phyloP scores from a whole-genome alignment of 1,140 invertebrate species.

The Brachionus angularis region DNA sequence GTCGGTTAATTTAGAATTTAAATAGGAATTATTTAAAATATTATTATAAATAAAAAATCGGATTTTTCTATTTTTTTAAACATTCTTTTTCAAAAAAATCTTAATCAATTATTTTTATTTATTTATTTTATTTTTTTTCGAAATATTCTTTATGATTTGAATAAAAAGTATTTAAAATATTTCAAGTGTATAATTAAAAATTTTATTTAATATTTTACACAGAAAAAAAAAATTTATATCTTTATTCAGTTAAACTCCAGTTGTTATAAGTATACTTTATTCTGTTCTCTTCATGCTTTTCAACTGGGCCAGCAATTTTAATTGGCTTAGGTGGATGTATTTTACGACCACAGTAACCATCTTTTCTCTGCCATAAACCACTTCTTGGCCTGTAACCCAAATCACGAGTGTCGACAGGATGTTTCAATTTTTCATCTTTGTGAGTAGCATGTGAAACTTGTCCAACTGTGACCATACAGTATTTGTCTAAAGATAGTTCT shows the following conservation, averaged over 20 bases:
- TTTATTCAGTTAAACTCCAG: constrained; percentile 39
- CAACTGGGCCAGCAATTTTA: constrained; percentile 35
- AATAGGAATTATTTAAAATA: no score
- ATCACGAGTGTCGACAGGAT: constrained; percentile 73
- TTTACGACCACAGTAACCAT: constrained; percentile 80
- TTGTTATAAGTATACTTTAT: constrained; percentile 41
- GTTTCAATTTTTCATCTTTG: constrained; percentile 70
- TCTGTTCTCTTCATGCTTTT: constrained; percentile 19
- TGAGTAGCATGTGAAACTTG: constrained; percentile 78
- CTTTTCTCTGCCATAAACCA: constrained; percentile 87
- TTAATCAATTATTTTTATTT: constrained; percentile 18
- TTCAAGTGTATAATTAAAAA: no score
- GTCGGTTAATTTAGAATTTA: constrained; percentile 51
- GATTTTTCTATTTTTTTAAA: no score
- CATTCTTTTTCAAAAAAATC: no score
- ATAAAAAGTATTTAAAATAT: no score
- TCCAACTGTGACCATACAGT: constrained; percentile 86
- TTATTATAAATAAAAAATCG: no score
- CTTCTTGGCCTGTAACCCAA: constrained; percentile 80
- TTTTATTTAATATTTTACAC: no score
- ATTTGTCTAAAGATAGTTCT: constrained; percentile 71
- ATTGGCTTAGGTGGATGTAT: constrained; percentile 61
- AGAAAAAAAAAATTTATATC: no score
- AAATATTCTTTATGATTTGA: constrained; percentile 12
- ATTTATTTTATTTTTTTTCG: constrained; percentile 3